phyloP scores from a whole-genome alignment of 2,113 vertebrate species.

The Crotophaga sulcirostris region DNA sequence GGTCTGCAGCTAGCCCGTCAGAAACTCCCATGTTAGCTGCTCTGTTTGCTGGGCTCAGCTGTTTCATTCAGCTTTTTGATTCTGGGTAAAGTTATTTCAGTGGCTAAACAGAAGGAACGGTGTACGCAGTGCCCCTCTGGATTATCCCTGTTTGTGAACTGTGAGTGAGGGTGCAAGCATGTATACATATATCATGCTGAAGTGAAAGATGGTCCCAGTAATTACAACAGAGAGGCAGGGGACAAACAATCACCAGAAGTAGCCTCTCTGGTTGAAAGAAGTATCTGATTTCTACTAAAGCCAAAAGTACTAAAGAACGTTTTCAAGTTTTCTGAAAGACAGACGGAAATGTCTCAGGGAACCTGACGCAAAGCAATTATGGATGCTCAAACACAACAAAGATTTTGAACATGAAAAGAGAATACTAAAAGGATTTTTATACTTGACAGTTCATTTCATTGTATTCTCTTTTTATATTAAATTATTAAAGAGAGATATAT shows the following conservation, averaged over 20 bases:
- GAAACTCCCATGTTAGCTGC: constrained; percentile 25
- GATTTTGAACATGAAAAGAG: constrained; percentile 70
- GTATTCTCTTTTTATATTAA: constrained; percentile 66
- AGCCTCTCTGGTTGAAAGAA: constrained; percentile 1
- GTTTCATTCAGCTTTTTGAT: constrained; percentile 49
- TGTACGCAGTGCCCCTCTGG: background rate
- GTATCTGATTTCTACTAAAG: constrained; percentile 1
- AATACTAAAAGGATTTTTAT: constrained; percentile 73
- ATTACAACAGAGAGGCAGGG: constrained; percentile 18
- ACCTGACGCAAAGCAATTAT: constrained; percentile 67
- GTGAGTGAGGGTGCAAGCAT: constrained; percentile 15
- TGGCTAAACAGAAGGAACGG: constrained; percentile 38
- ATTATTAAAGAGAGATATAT: constrained; percentile 66
- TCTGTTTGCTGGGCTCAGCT: constrained; percentile 55
- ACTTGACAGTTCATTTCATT: constrained; percentile 70
- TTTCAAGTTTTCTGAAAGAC: constrained; percentile 57
- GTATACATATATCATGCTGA: constrained; percentile 7
- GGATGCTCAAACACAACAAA: constrained; percentile 70
- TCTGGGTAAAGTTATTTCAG: constrained; percentile 45
- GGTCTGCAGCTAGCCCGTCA: background rate
- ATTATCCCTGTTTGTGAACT: constrained; percentile 32
- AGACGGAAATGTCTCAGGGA: constrained; percentile 48
- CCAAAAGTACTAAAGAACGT: background rate
- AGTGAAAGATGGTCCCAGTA: constrained; percentile 23
- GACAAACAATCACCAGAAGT: constrained; percentile 27